Conservation (phyloP, 2,888 invertebrate genomes). For the Tiphia femorata region DNA sequence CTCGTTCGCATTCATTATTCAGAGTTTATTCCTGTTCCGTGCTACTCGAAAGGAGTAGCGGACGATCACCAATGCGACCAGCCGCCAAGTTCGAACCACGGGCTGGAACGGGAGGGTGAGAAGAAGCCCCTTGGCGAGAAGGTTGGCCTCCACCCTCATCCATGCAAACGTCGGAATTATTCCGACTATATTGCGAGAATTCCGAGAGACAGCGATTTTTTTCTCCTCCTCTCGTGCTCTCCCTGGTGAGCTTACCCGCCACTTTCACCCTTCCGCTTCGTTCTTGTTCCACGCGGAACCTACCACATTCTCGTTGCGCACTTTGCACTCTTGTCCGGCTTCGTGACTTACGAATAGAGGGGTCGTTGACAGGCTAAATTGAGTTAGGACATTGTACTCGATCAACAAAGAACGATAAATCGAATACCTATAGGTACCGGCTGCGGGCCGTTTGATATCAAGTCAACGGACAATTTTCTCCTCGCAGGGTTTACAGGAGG, state of each 20-base stretch:
- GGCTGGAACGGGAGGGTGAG: constrained; percentile 14
- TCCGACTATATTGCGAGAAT: constrained; percentile 38
- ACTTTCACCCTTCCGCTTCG: neutral
- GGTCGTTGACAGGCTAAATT: no score
- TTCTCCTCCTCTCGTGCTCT: neutral
- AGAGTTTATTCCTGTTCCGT: constrained; percentile 34
- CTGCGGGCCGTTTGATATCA: no score
- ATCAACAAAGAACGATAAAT: no score
- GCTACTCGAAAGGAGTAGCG: constrained; percentile 24
- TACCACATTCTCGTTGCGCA: no score
- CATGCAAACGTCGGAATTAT: constrained; percentile 57
- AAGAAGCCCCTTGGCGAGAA: constrained; percentile 13
- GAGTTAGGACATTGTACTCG: no score
- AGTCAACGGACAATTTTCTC: no score
- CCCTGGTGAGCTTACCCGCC: neutral
- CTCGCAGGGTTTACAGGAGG: no score
- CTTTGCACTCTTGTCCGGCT: no score
- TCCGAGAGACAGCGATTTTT: constrained; percentile 40
- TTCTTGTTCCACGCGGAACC: no score
- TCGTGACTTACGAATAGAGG: no score
- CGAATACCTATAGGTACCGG: no score
- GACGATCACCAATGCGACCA: constrained; percentile 22
- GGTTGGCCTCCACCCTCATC: constrained; percentile 35
- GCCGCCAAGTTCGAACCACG: constrained; percentile 25
- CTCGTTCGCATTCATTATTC: constrained; percentile 48